These are phyloP conservation scores for Camponotus fellah DNA, from an alignment of 2,888 invertebrate species.

Conservation along the genomic window DNA sequence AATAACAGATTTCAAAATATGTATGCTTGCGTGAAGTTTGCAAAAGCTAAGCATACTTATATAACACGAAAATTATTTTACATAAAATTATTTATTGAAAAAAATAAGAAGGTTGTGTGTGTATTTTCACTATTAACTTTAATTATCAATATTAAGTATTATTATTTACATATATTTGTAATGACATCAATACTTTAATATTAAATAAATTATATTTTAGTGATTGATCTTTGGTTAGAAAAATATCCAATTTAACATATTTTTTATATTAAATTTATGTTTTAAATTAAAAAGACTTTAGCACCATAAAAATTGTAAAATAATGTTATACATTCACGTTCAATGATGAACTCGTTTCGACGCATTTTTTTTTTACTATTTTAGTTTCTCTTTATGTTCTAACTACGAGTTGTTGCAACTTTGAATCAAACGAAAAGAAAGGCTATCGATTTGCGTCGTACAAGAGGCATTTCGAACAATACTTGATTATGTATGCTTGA, in stretches of 20 bases:
- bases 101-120: no score
- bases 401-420: conserved; percentile 4
- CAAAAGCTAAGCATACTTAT: not conserved
- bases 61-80: not conserved
- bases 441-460: conserved; percentile 29
- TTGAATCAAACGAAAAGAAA: conserved; percentile 31
- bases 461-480: not conserved
- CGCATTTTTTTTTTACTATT: conserved; percentile 17
- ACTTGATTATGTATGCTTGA: conserved; percentile 40
- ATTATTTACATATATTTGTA: not conserved
- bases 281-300: conserved; percentile 15
- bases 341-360: conserved; percentile 9
- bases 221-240: not conserved
- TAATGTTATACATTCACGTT: conserved; percentile 2
- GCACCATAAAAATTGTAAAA: conserved; percentile 10
- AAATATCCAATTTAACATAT: conserved; percentile 18
- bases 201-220: not conserved
- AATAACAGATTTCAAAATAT: no score
- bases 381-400: not conserved
- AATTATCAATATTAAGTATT: not conserved
- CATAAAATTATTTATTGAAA: no score
- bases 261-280: not conserved
- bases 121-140: not conserved
- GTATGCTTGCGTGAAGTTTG: no score
- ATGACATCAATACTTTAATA: not conserved